Evolutionary conservation across 2,797 vertebrate species (phyloP).

Genomic region (Gobionotothen gibberifrons): DNA sequence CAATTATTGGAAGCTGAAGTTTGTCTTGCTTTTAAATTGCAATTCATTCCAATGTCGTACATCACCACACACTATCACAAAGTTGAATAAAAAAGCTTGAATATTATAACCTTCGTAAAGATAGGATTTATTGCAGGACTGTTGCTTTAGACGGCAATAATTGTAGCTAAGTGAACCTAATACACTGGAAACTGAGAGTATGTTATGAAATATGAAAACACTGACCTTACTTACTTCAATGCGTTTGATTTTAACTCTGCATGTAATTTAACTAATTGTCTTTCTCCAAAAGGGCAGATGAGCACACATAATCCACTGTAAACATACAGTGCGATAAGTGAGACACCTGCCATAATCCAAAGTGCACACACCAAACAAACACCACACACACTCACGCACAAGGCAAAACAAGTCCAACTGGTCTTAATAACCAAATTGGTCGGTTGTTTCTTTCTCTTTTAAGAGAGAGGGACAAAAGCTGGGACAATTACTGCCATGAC

Average conservation of each 20-base stretch:
- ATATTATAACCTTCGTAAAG: too few species aligned
- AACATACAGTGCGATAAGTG: neutral
- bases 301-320: neutral
- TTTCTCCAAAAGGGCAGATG: neutral
- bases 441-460: conserved; percentile 49
- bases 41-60: neutral
- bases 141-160: too few species aligned
- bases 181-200: neutral
- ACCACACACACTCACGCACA: neutral
- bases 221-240: neutral
- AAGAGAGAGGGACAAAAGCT: conserved; percentile 45
- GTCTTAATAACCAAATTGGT: conserved; percentile 55
- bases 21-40: neutral
- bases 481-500: conserved; percentile 32
- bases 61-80: too few species aligned
- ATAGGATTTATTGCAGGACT: too few species aligned
- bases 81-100: too few species aligned
- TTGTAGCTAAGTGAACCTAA: too few species aligned
- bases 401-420: conserved; percentile 66
- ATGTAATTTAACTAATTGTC: neutral
- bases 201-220: neutral
- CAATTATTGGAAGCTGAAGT: neutral
- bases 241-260: neutral
- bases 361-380: neutral
- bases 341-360: conserved; percentile 15